Base-by-base conservation (phyloP, 2,888 invertebrate species). In the Hemistola chrysoprasaria region DNA sequence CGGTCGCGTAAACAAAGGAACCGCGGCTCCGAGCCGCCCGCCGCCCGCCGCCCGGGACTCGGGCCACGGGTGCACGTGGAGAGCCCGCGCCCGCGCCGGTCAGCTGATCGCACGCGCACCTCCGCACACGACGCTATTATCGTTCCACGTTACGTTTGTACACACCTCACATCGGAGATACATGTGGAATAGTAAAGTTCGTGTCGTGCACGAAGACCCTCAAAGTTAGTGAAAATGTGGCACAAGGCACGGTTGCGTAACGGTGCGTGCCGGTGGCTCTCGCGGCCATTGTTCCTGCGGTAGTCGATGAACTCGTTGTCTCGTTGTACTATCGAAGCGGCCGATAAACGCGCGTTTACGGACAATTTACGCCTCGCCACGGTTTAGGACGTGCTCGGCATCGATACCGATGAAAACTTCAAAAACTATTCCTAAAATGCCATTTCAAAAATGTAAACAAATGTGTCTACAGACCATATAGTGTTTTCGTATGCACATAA, bases 1-100 rank as follows among this genome's bases (percentile, higher is more conserved):
- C 76, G 77, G 76, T 77, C 83, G 77, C 78, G 82, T 83, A 87
- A 86, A 87, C 86, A 86, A 87, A 86, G 86, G 81, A 85, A 83
- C 72, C 73, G 76, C 75, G 77, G 78, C 80, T 77, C 69, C 73
- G 65, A 72, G 58, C 34, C 10, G 44, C 63, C 60, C 54, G 40
- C 51, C 56, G 46, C 50, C 16, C 53, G 8, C 49, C 52, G 51
- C 52, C 46, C 46, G 48, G 77, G 78, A 81, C 78, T 69, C 73
- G 65, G 72, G 58, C 34, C 10, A 43, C 63, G 62, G 16, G 3
- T 16, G 55, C 52, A 43, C 51, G 54, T 60, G 53, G 45, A 47
- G 28, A 50, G 56, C 64, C 53, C 60, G 56, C 50, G 47, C 38
- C 47, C 41, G 22, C 44, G 23, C 35, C 56, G 57, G 53, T 51